Evolutionary conservation across 2,888 invertebrate genomes (phyloP).

Genomic region (Meganola albula): DNA sequence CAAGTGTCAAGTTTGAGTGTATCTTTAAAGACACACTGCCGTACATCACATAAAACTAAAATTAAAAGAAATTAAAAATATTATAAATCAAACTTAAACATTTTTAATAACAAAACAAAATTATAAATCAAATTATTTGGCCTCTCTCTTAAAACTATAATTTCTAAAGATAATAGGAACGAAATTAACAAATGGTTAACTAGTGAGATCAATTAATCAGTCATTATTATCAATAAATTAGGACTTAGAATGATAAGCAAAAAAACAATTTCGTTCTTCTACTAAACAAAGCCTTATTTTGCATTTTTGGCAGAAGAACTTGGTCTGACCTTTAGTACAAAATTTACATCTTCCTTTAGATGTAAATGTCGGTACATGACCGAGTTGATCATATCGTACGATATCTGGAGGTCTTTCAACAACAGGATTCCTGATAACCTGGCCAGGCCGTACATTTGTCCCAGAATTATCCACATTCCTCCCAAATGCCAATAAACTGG

Average conservation of each 20-base stretch:
- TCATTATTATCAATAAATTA: no score
- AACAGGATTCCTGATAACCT: neutral
- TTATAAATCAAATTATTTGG: no score
- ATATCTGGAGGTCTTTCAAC: conserved; percentile 4
- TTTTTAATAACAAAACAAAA: no score
- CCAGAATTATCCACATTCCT: neutral
- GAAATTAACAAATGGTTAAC: no score
- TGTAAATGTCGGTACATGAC: conserved; percentile 2
- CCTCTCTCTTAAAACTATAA: no score
- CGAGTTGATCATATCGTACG: conserved; percentile 3
- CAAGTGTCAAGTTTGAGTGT: no score
- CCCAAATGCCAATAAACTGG: neutral
- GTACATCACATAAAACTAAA: no score
- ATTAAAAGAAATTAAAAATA: no score
- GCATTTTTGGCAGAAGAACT: conserved; percentile 5
- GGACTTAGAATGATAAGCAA: neutral
- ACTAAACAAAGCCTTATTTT: conserved; percentile 3
- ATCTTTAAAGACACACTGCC: no score
- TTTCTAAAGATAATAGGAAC: no score
- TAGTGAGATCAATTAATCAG: no score
- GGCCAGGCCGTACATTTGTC: neutral
- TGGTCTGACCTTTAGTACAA: conserved; percentile 1
- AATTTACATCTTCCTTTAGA: conserved; percentile 3
- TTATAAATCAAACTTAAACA: no score
- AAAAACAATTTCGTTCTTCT: conserved; percentile 3